Evolutionary conservation across 2,113 vertebrate species (phyloP).

Genomic region (Sander lucioperca): DNA sequence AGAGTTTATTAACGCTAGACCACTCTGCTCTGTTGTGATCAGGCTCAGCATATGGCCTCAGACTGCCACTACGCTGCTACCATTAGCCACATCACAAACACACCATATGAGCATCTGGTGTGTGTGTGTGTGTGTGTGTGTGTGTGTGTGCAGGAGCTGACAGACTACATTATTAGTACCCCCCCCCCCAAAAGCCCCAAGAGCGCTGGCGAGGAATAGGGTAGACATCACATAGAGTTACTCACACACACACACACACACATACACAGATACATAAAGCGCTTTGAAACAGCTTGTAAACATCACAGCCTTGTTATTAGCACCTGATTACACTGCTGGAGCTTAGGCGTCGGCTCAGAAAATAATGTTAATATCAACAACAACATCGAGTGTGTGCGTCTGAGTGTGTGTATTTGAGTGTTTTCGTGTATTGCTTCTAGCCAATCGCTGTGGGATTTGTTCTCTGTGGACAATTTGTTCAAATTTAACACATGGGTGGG

Average conservation of each 20-base stretch:
- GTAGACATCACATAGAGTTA: conserved; percentile 43
- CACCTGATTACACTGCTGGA: conserved; percentile 75
- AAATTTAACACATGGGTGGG: conserved; percentile 64
- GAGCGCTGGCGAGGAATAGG: conserved; percentile 47
- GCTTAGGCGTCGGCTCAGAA: conserved; percentile 58
- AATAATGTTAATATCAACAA: conserved; percentile 65
- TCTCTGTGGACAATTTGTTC: conserved; percentile 66
- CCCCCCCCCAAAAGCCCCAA: conserved; percentile 39
- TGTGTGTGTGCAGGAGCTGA: conserved; percentile 46
- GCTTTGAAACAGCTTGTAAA: conserved; percentile 76
- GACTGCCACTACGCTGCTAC: conserved; percentile 60
- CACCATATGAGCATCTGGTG: conserved; percentile 67
- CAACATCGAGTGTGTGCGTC: conserved; percentile 27
- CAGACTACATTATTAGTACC: conserved; percentile 66
- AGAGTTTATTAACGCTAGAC: conserved; percentile 68
- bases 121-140: conserved; percentile 29
- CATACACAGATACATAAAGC: conserved; percentile 28
- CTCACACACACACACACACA: background rate
- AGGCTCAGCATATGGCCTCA: conserved; percentile 76
- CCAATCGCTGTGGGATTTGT: conserved; percentile 41
- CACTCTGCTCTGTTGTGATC: conserved; percentile 67
- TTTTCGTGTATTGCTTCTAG: conserved; percentile 34
- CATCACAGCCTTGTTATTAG: conserved; percentile 76
- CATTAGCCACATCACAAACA: conserved; percentile 71
- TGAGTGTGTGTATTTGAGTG: background rate